A percentile compares a stretch with the other conserved stretches of the same genome.
Conservation (phyloP, 1,140 invertebrate species). For the Uloborus diversus region DNA sequence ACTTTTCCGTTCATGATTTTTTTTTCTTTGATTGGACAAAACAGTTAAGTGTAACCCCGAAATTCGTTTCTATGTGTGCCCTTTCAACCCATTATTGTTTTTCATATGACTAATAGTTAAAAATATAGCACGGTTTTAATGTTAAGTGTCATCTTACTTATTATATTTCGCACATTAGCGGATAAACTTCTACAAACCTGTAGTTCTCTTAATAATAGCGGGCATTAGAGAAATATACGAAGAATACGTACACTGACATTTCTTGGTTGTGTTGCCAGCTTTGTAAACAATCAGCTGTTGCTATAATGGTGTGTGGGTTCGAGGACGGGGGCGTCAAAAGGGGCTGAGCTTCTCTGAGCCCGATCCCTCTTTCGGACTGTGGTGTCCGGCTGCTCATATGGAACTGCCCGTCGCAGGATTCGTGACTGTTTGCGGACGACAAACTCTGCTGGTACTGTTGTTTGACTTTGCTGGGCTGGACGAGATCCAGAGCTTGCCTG, state of each 20-base stretch:
- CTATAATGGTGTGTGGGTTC: constrained; percentile 19
- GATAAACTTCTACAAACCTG: neutral
- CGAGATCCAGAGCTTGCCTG: constrained; percentile 31
- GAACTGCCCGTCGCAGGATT: neutral
- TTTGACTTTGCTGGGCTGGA: constrained; percentile 34
- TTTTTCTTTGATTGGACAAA: no score
- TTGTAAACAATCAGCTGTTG: constrained; percentile 31
- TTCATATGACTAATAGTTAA: no score
- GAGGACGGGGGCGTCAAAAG: constrained; percentile 36
- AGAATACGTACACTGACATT: constrained; percentile 30
- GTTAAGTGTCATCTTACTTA: no score
- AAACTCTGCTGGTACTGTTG: constrained; percentile 10
- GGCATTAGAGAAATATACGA: neutral
- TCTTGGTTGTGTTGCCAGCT: constrained; percentile 45
- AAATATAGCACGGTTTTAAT: neutral
- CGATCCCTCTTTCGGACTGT: constrained; percentile 14
- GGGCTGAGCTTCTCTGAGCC: constrained; percentile 37
- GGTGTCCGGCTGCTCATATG: constrained; percentile 29
- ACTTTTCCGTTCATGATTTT: no score
- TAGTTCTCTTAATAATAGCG: neutral
- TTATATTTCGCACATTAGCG: neutral
- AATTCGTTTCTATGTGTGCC: no score
- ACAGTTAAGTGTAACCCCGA: no score
- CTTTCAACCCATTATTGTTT: no score
- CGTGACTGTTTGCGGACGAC: constrained; percentile 18